phyloP scores from a whole-genome alignment of 2,797 vertebrate species.

The Sitta carolinensis region DNA sequence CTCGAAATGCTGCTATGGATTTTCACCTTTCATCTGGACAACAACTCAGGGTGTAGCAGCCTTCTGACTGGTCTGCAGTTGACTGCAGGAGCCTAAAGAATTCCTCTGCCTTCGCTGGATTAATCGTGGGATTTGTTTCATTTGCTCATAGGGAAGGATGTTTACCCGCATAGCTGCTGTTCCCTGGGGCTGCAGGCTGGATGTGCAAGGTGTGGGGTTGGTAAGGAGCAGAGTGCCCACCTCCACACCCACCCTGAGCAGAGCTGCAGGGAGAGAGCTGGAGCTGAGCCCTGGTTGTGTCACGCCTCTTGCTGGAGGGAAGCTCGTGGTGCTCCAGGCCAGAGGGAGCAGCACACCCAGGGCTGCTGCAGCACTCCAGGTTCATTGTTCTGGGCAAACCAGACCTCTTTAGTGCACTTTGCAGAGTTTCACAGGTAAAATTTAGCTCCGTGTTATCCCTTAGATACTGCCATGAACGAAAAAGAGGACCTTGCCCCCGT shows the following conservation, averaged over 20 bases:
- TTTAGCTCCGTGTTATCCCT: not conserved
- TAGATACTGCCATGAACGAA: not conserved
- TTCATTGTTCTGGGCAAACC: not conserved
- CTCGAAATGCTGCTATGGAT: not conserved
- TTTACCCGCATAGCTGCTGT: not conserved
- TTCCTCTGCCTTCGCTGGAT: not conserved
- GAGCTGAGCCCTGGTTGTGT: not conserved
- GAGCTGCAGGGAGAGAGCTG: not conserved
- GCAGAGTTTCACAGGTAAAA: not conserved
- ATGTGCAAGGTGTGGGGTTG: not conserved
- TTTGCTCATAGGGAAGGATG: not conserved
- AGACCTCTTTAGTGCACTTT: not conserved
- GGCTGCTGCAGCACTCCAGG: not conserved
- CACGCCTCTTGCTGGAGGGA: not conserved
- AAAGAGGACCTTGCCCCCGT: not conserved
- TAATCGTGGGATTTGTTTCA: not conserved
- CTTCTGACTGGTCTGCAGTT: not conserved
- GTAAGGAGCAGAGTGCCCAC: not conserved
- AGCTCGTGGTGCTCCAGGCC: fast-evolving
- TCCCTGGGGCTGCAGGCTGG: not conserved
- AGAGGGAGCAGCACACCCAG: fast-evolving
- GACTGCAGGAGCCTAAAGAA: not conserved
- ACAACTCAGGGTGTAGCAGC: not conserved
- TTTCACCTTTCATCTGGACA: not conserved
- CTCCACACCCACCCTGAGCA: not conserved